A percentile compares a stretch with the other conserved stretches of the same genome.
phyloP scores from a whole-genome alignment of 2,797 vertebrate species.

The Muscicapa comitata region DNA sequence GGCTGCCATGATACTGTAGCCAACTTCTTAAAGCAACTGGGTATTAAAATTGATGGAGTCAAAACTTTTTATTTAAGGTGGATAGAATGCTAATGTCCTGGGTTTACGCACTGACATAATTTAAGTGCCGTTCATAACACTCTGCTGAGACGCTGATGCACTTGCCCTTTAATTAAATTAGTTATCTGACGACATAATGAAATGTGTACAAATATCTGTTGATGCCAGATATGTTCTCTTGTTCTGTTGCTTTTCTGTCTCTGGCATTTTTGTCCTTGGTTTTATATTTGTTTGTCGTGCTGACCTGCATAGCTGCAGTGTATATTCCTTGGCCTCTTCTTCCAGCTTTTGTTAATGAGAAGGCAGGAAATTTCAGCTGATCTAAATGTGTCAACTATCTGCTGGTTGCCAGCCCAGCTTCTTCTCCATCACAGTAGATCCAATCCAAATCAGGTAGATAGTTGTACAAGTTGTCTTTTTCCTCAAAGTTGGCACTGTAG shows the following conservation, averaged over 20 bases:
- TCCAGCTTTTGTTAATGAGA: neutral
- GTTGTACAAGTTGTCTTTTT: neutral
- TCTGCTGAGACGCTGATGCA: neutral
- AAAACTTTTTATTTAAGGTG: constrained; percentile 72
- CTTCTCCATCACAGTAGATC: neutral
- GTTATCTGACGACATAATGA: neutral
- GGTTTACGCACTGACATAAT: constrained; percentile 36
- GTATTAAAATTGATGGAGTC: constrained; percentile 72
- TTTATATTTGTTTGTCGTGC: neutral
- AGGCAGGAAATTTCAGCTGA: neutral
- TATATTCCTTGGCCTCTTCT: neutral
- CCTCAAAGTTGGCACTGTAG: neutral
- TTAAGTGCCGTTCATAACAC: constrained; percentile 33
- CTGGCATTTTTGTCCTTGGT: neutral
- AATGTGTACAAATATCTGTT: neutral
- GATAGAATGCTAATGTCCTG: constrained; percentile 64
- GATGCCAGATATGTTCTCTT: neutral
- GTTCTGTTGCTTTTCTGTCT: neutral
- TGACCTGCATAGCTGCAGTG: neutral
- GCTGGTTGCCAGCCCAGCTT: neutral
- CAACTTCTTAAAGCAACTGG: constrained; percentile 68
- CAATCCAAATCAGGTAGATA: neutral
- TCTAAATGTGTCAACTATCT: neutral
- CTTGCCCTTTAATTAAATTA: constrained; percentile 40
- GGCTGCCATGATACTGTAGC: constrained; percentile 67